Percentiles rank a stretch among this genome's conserved stretches.
phyloP scores from a whole-genome alignment of 2,113 vertebrate genomes.

The Rhea americana region DNA sequence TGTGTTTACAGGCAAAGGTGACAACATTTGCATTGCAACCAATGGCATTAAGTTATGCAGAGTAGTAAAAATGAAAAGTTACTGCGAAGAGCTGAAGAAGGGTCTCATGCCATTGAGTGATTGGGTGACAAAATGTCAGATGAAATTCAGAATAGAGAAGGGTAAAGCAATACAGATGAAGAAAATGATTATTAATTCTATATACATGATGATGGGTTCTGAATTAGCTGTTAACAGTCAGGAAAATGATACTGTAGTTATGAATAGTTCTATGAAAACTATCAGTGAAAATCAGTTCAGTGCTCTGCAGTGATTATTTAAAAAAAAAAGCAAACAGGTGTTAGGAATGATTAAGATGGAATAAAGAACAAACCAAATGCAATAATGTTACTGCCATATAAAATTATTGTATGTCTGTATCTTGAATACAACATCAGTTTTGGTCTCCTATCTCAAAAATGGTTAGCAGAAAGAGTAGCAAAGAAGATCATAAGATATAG shows the following conservation, averaged over 20 bases:
- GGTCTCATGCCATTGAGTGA: neutral
- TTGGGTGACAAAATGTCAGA: neutral
- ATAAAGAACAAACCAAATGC: neutral
- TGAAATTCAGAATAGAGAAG: neutral
- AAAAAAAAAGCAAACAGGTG: neutral
- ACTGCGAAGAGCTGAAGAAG: neutral
- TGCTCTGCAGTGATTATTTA: neutral
- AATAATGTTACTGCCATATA: neutral
- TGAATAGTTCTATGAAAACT: neutral
- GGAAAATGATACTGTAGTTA: neutral
- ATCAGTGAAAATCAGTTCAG: neutral
- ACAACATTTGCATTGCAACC: neutral
- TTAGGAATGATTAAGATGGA: neutral
- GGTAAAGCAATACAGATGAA: neutral
- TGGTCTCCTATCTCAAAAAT: neutral
- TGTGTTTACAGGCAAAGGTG: neutral
- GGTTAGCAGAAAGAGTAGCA: neutral
- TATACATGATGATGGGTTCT: neutral
- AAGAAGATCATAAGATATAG: neutral
- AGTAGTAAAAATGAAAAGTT: neutral
- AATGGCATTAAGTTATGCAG: neutral
- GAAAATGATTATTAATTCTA: neutral
- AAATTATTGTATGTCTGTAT: neutral
- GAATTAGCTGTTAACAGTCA: neutral
- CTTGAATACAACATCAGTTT: neutral